Base-by-base conservation (phyloP, 2,113 vertebrate genomes). In the Hippocampus guttulatus region DNA sequence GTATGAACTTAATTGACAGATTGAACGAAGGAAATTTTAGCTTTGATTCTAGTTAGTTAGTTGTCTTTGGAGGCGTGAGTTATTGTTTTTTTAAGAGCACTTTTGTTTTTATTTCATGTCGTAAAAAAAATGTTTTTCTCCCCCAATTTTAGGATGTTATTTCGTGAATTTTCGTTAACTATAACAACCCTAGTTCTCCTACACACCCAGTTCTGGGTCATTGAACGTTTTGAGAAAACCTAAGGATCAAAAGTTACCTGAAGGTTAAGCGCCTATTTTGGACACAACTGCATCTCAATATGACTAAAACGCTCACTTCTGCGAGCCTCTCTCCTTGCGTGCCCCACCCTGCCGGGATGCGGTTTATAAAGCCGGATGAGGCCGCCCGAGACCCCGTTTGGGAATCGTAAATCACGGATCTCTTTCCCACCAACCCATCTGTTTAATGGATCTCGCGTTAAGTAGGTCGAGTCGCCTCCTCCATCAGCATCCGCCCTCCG, bases 401-500 rank as follows among this genome's bases (percentile, higher is more conserved):
- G 70, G 18, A 51, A 55, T 33, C 70, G 55, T 58, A 27, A 68
- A 78, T 72, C 75, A 63, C 41, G 64, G 63, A 71, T 30, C 54
- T 73, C 62, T 58, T 30, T 40, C 47, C 33, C 18, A 61, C 57
- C 61, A 4, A 23, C 61, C 76, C 84, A 79, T 89, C 82, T 27
- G 54, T 72, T 58, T 83, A 82, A 85, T 84, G 85, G 87, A 65
- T 87, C 72, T 27, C 14, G 12, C 1, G 40, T 38, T 70, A 75
- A 83, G 80, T 86, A 75, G 80, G 83, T 83, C 82, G 60, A 27
- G 74, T 43, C 5, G 27, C 49, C 63, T 84, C 74, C 73, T 74
- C 74, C 84, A 75, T 57, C 78, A 75, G 79, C 87, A 84, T 86
- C 87, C 81, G 75, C 80, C 73, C 20, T 57, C 75, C 27, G 51